Base-by-base conservation (phyloP, 1,140 invertebrate species). In the Megalopta genalis region DNA sequence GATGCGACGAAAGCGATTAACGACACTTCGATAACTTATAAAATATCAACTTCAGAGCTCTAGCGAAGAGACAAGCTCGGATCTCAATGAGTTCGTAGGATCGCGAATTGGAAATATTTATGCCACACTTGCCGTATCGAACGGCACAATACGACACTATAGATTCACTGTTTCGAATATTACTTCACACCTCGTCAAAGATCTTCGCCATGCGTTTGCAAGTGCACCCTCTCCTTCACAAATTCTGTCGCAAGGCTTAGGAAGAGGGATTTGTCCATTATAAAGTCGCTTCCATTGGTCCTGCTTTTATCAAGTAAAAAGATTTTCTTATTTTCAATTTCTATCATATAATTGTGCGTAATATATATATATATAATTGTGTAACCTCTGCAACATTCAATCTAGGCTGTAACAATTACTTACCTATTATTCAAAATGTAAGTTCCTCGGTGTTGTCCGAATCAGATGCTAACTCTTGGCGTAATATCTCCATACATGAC, bases 361-460 rank as follows among this genome's bases (percentile, higher is more conserved):
- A n/a, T n/a, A n/a, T n/a, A n/a, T n/a, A n/a, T n/a, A n/a, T n/a
- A n/a, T n/a, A n/a, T n/a, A n/a, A n/a, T 32, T 32, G 32, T 32
- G 32, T 5, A 57, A 21, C 21, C 1, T n/a, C 6, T n/a, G 0
- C 27, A 37, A 39, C 10, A 42, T 32, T n/a, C 37, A 82, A 52
- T 46, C 12, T 39, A 42, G 8, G 21, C 60, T 65, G 39, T 0
- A 27, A 32, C 23, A 39, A 16, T 65, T 18, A 16, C 27, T 85
- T 73, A 84, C 83, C 66, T 74, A 65, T 62, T 46, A 32, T 86
- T 93, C 90, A 94, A 86, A 95, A 96, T 60, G 92, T 94, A 87
- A 96, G 95, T 90, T 97, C 96, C 87, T 96, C 96, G 59, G 96
- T 95, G 83, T 97, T 97, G 86, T 97, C 96, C 5, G 97, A 96